Evolutionary conservation across 2,888 invertebrate species (phyloP).

Genomic region (Eupithecia inturbata): DNA sequence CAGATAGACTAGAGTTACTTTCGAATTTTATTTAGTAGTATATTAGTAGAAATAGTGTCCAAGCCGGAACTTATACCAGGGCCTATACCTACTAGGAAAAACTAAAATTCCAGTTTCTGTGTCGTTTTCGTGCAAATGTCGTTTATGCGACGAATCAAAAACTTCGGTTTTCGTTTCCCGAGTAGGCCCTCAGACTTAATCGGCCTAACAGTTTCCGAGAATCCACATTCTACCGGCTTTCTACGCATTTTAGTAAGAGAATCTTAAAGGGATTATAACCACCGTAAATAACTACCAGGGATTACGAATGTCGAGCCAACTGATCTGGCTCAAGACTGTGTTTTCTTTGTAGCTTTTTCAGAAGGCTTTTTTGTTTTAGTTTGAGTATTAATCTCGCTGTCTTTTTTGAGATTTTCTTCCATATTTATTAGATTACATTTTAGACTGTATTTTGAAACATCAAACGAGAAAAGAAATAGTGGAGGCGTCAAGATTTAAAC

Average conservation of each 20-base stretch:
- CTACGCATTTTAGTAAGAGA: conserved; percentile 13
- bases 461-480: not conserved
- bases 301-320: conserved; percentile 38
- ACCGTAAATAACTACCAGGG: conserved; percentile 41
- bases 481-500: not conserved
- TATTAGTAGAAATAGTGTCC: not conserved
- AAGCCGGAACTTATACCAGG: not conserved
- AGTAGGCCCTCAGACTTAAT: not conserved
- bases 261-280: conserved; percentile 32
- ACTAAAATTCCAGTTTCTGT: no score
- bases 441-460: not conserved
- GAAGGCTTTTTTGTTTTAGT: conserved; percentile 3
- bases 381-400: not conserved
- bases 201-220: not conserved
- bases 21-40: no score
- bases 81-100: no score
- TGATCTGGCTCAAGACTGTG: conserved; percentile 29
- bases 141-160: no score
- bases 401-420: not conserved
- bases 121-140: no score
- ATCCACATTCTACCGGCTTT: conserved; percentile 11
- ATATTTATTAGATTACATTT: not conserved
- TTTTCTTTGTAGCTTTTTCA: conserved; percentile 20
- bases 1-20: no score
- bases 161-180: no score